These are phyloP conservation scores for Spodoptera littoralis DNA, from an alignment of 2,888 invertebrate genomes.

Conservation along the genomic window DNA sequence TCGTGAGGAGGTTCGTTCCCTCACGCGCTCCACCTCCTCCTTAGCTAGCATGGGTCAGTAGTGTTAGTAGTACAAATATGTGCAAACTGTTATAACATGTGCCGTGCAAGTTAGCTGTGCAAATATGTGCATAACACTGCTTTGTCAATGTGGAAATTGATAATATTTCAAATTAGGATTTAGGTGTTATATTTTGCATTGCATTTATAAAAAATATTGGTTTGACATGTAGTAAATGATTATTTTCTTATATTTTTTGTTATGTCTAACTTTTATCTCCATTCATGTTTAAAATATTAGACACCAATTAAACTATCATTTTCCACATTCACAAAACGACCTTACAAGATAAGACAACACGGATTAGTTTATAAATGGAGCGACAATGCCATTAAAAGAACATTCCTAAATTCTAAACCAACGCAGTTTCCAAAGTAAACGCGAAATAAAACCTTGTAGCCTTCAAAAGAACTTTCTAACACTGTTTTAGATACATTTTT, in stretches of 20 bases:
- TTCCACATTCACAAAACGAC: constrained; percentile 26
- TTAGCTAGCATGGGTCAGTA: constrained; percentile 53
- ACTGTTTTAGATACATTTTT: neutral
- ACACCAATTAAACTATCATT: neutral
- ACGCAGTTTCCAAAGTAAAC: too few relatives aligned
- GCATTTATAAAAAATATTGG: neutral
- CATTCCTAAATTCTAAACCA: too few relatives aligned
- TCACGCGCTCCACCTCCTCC: too few relatives aligned
- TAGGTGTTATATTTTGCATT: neutral
- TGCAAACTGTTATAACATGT: constrained; percentile 15
- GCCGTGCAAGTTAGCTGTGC: constrained; percentile 36
- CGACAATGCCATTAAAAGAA: neutral
- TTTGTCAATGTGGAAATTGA: constrained; percentile 31
- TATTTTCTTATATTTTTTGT: too few relatives aligned
- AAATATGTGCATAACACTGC: constrained; percentile 29
- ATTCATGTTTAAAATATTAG: too few relatives aligned
- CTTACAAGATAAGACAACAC: constrained; percentile 11
- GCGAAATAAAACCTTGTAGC: too few relatives aligned
- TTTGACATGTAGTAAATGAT: too few relatives aligned
- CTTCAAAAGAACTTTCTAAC: too few relatives aligned
- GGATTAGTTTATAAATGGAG: constrained; percentile 32
- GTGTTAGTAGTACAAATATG: constrained; percentile 39
- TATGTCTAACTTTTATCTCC: too few relatives aligned
- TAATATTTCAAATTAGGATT: neutral
- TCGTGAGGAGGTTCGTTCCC: too few relatives aligned